Evolutionary conservation across 2,797 vertebrate species (phyloP), one percentile per base, ranked within the genome.

Genomic region (Botia kubotai): DNA sequence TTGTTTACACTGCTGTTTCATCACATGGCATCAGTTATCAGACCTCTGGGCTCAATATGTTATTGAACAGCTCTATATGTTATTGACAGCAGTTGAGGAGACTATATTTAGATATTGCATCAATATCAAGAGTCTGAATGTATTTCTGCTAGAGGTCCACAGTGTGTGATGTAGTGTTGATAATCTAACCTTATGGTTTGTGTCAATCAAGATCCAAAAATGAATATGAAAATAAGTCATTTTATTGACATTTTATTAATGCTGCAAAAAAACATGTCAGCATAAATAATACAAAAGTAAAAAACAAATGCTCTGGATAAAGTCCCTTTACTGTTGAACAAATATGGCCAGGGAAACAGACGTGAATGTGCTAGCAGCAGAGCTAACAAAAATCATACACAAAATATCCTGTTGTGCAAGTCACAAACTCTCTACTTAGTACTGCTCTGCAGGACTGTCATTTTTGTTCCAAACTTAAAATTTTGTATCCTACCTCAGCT

Each of bases 61-160:
- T 33, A 69, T 62, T n/a, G 57, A 79, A 69, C 52, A n/a, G 65
- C 46, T 82, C 70, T 77, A 65, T 23, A 23, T 48, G 39, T 36
- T 33, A 69, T 62, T n/a, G 57, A 79, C 68, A 65, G 46, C 26
- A 21, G 50, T 78, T 23, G 6, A 60, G 14, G 39, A 48, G 66
- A 29, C 21, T 77, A 46, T 33, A 26, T 39, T 23, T 36, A 19
- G 0, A 11, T 76, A 26, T 53, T 52, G 19, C 21, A 12, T 53
- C n/a, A 57, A 57, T 23, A 60, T 60, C 21, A 23, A 23, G 17
- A 23, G 21, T 23, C 57, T 23, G 10, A 0, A 60, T 23, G 10
- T 23, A 12, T 60, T 57, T 19, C 14, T 4, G 52, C 14, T 53
- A 17, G 16, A 57, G 19, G 55, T 21, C 55, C 8, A 8, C 6